Evolutionary conservation across 1,140 invertebrate genomes (phyloP).

Genomic region (Anthonomus grandis): DNA sequence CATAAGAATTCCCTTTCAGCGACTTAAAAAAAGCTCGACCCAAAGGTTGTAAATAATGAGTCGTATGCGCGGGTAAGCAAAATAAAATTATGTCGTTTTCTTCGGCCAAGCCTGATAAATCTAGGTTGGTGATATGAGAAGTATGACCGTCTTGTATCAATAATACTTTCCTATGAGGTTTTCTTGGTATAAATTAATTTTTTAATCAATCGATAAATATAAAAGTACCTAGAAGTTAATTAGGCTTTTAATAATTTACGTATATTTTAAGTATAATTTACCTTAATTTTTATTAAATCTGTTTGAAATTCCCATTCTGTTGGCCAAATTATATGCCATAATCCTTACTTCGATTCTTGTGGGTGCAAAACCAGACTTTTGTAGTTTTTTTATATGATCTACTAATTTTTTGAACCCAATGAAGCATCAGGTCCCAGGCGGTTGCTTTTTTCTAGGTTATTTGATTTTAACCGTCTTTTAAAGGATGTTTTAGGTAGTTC

Average conservation of each 20-base stretch:
- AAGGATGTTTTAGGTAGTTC: slow-evolving; percentile 18
- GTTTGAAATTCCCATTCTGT: slow-evolving; percentile 12
- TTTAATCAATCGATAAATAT: slow-evolving; percentile 46
- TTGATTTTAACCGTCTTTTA: slow-evolving; percentile 7
- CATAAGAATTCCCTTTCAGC: slow-evolving; percentile 33
- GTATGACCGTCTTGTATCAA: slow-evolving; percentile 49
- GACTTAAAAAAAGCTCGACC: slow-evolving; percentile 39
- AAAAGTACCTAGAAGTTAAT: no score
- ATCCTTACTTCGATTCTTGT: slow-evolving; percentile 12
- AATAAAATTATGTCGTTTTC: slow-evolving; percentile 38
- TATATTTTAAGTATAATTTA: slow-evolving; percentile 30
- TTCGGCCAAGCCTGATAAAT: slow-evolving; percentile 33
- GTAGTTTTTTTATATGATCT: slow-evolving; percentile 14
- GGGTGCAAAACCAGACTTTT: slow-evolving; percentile 12
- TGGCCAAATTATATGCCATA: slow-evolving; percentile 11
- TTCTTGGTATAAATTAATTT: slow-evolving; percentile 43
- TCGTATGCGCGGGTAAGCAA: slow-evolving; percentile 41
- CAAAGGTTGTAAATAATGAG: slow-evolving; percentile 39
- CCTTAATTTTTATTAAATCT: slow-evolving; percentile 10
- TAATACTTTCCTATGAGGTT: slow-evolving; percentile 43
- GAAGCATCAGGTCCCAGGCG: neutral
- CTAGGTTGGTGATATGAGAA: slow-evolving; percentile 37
- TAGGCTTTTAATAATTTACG: slow-evolving; percentile 42
- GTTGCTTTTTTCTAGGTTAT: neutral
- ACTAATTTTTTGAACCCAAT: slow-evolving; percentile 3